A percentile compares a stretch with the other conserved stretches of the same genome.
These are phyloP conservation scores for Drosophila arizonae DNA, from an alignment of 1,140 invertebrate species.

Conservation along the genomic window DNA sequence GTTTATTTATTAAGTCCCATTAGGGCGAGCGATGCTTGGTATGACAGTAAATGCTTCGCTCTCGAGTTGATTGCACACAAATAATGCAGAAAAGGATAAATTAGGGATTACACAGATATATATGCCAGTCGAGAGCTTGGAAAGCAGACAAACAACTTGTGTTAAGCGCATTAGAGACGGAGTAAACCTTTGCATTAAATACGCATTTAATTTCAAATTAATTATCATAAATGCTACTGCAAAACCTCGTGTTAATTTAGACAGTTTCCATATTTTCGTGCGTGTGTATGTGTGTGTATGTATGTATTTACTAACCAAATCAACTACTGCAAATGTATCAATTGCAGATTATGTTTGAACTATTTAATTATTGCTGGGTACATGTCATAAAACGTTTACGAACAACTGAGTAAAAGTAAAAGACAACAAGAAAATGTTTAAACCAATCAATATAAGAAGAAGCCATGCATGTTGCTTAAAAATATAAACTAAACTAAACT, in stretches of 20 bases:
- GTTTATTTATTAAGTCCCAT: too few species aligned
- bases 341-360: slow-evolving; percentile 59
- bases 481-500: slow-evolving; percentile 50
- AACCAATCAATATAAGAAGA: slow-evolving; percentile 4
- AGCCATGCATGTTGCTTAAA: slow-evolving; percentile 71
- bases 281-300: slow-evolving; percentile 31
- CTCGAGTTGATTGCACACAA: too few species aligned
- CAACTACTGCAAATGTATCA: slow-evolving; percentile 34
- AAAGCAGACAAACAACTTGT: slow-evolving; percentile 17
- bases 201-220: slow-evolving; percentile 35
- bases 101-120: not conserved
- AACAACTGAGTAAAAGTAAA: slow-evolving; percentile 51
- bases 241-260: slow-evolving; percentile 34
- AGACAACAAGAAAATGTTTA: slow-evolving; percentile 6
- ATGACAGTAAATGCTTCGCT: too few species aligned
- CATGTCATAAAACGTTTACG: slow-evolving; percentile 75
- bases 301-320: slow-evolving; percentile 19
- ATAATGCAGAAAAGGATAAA: not conserved
- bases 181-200: slow-evolving; percentile 34
- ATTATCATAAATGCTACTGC: slow-evolving; percentile 31
- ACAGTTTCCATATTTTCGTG: slow-evolving; percentile 21
- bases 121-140: not conserved
- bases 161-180: slow-evolving; percentile 33
- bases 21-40: too few species aligned
- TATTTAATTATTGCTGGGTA: slow-evolving; percentile 66